Percentiles rank a stretch among this genome's conserved stretches.
Evolutionary conservation across 2,888 invertebrate genomes (phyloP).

Genomic region (Microctonus brassicae): DNA sequence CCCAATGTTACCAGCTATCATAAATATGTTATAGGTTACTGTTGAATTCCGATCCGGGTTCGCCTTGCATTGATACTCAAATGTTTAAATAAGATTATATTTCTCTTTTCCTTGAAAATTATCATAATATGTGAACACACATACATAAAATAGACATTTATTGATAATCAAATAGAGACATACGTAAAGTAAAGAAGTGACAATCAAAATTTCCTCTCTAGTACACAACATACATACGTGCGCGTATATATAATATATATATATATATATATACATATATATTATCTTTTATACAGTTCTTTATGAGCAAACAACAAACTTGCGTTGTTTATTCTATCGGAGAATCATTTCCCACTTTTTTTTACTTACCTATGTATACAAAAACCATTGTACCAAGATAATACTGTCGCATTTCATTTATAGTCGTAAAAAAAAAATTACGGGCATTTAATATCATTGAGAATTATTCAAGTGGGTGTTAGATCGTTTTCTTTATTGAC

Average conservation of each 20-base stretch:
- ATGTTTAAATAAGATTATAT: conserved; percentile 25
- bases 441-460: conserved; percentile 9
- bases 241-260: too few species aligned
- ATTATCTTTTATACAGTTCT: background rate
- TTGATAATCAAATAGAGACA: background rate
- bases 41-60: background rate
- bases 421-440: conserved; percentile 21
- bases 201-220: background rate
- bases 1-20: too few species aligned
- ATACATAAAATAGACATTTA: background rate
- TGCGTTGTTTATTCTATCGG: conserved; percentile 12
- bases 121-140: background rate
- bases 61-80: background rate
- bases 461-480: conserved; percentile 9
- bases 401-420: conserved; percentile 29
- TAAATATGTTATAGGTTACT: too few species aligned
- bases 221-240: too few species aligned
- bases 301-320: conserved; percentile 1
- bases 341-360: conserved; percentile 26
- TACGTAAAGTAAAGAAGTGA: too few species aligned
- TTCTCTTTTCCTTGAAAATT: background rate
- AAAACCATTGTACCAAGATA: conserved; percentile 17
- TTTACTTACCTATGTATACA: background rate
- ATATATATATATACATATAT: background rate
- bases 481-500: background rate